These are phyloP conservation scores for Larimichthys crocea DNA, from an alignment of 2,113 vertebrate genomes.

Conservation along the genomic window DNA sequence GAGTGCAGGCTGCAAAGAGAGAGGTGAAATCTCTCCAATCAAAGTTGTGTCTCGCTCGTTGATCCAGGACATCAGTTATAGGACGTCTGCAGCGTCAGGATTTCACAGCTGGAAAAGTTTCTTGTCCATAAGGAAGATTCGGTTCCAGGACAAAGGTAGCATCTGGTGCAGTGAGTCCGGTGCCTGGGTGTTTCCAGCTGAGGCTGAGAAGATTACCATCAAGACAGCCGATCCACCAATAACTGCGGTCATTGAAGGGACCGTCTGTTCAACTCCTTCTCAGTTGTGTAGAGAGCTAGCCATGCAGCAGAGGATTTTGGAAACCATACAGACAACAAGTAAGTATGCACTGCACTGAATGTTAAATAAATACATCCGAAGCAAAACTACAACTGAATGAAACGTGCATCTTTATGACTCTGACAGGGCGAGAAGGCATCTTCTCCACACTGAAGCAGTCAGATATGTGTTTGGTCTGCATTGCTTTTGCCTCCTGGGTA, in stretches of 20 bases:
- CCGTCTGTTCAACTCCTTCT: not conserved
- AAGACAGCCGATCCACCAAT: constrained; percentile 26
- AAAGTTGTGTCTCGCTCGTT: constrained; percentile 50
- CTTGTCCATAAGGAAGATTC: constrained; percentile 59
- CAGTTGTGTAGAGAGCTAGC: constrained; percentile 48
- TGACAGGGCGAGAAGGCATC: constrained; percentile 72
- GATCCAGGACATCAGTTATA: not conserved
- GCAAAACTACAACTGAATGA: not conserved
- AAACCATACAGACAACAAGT: constrained; percentile 62
- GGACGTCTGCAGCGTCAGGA: constrained; percentile 53
- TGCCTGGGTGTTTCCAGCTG: constrained; percentile 55
- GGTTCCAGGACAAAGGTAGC: constrained; percentile 68
- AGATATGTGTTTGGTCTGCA: constrained; percentile 96
- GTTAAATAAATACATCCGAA: not conserved
- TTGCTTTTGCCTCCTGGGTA: constrained; percentile 97
- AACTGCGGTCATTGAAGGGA: constrained; percentile 7
- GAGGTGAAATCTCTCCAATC: constrained; percentile 54
- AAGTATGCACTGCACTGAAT: constrained; percentile 58
- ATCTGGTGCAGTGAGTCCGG: constrained; percentile 63
- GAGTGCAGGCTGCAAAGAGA: constrained; percentile 51
- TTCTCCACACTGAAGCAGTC: constrained; percentile 80
- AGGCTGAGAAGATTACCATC: not conserved
- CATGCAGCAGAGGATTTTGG: constrained; percentile 51
- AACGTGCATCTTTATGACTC: constrained; percentile 11
- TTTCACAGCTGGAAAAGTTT: constrained; percentile 65